Conservation (phyloP, 2,888 invertebrate species). For the Panzeria rudis region DNA sequence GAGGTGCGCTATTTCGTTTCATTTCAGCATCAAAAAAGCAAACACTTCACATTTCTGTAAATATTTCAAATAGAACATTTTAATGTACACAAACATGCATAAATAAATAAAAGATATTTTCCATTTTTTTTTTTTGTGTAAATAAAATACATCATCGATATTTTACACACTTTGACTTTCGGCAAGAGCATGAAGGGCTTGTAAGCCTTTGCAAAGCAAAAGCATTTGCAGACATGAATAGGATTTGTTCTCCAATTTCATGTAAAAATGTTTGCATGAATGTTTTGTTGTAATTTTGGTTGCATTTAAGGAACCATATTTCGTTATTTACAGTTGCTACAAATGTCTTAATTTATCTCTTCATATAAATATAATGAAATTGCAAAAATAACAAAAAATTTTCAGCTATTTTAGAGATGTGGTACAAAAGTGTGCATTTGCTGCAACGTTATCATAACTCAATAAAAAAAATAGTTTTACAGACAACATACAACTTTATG, state of each 20-base stretch:
- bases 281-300: not conserved
- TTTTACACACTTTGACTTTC: slow-evolving; percentile 9
- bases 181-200: slow-evolving; percentile 21
- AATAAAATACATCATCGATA: slow-evolving; percentile 5
- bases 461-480: too few species aligned
- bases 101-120: not conserved
- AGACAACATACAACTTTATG: too few species aligned
- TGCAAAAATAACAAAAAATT: not conserved
- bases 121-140: not conserved
- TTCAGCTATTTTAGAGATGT: not conserved
- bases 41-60: not conserved
- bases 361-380: not conserved
- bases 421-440: too few species aligned
- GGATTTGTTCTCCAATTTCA: not conserved
- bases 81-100: not conserved
- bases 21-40: not conserved
- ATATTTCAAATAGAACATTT: not conserved
- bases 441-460: too few species aligned
- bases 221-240: not conserved
- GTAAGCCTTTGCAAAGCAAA: not conserved
- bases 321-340: not conserved
- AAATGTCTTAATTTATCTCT: slow-evolving; percentile 19
- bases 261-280: slow-evolving; percentile 1
- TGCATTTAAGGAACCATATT: not conserved
- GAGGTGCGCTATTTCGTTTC: not conserved